Evolutionary conservation across 2,797 vertebrate species (phyloP).

Genomic region (Melanotaenia parkinsoni): DNA sequence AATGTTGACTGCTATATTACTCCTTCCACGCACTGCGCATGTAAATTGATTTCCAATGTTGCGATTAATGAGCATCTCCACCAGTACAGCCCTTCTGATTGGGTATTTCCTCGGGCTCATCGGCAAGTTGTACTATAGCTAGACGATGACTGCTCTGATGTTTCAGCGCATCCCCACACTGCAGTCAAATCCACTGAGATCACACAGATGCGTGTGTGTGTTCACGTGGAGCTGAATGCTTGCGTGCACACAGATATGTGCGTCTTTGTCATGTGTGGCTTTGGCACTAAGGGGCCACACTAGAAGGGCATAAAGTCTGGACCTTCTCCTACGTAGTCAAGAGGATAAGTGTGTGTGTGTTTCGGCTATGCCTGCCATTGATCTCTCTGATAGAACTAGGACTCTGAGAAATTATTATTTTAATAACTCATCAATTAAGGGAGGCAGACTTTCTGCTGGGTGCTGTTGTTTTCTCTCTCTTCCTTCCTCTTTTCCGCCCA

Average conservation of each 20-base stretch:
- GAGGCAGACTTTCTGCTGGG: conserved; percentile 41
- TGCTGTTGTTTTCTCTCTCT: conserved; percentile 35
- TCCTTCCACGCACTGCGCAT: conserved; percentile 47
- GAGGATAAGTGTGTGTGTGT: conserved; percentile 25
- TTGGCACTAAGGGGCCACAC: conserved; percentile 20
- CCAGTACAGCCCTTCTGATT: conserved; percentile 61
- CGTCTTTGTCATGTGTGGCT: neutral
- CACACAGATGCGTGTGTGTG: conserved; percentile 18
- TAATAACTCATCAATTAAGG: conserved; percentile 77
- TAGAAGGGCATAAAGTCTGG: conserved; percentile 42
- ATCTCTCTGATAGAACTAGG: conserved; percentile 73
- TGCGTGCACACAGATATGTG: conserved; percentile 14
- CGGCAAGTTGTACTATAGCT: conserved; percentile 18
- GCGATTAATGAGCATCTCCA: conserved; percentile 68
- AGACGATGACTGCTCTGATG: conserved; percentile 40
- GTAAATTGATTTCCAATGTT: conserved; percentile 81
- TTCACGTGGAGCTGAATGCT: conserved; percentile 2
- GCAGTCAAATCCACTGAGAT: conserved; percentile 48
- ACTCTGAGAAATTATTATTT: conserved; percentile 75
- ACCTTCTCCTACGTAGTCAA: conserved; percentile 28
- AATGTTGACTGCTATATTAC: conserved; percentile 65
- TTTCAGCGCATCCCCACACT: conserved; percentile 22
- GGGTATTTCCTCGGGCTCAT: conserved; percentile 60
- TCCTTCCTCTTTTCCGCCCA: conserved; percentile 35
- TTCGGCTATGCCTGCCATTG: conserved; percentile 43